A percentile compares a stretch with the other conserved stretches of the same genome.
These are phyloP conservation scores for Phycodurus eques DNA, from an alignment of 2,113 vertebrate species.

Conservation along the genomic window DNA sequence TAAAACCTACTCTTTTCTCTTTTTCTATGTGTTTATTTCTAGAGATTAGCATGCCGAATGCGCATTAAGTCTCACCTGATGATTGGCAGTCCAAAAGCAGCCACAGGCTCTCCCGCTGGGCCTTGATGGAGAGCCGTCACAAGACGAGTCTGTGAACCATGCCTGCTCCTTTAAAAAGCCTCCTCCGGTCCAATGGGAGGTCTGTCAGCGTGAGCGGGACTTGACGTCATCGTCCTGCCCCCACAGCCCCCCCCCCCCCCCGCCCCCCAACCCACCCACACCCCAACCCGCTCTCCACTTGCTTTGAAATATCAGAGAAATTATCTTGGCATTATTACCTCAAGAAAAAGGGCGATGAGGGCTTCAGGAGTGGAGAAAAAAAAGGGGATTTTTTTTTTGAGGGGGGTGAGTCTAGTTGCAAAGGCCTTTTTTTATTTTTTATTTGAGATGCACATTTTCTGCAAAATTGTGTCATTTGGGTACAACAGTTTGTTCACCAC, in stretches of 20 bases:
- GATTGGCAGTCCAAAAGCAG: slow-evolving; percentile 7
- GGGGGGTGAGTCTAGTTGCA: neutral
- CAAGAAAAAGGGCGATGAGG: neutral
- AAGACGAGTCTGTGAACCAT: slow-evolving; percentile 33
- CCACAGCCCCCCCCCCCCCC: neutral
- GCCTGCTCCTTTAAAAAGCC: slow-evolving; percentile 65
- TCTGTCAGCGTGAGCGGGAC: slow-evolving; percentile 46
- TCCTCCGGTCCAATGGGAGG: slow-evolving; percentile 65
- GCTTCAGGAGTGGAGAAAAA: neutral
- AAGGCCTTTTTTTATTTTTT: neutral
- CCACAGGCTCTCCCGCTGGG: neutral
- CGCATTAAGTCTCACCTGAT: slow-evolving; percentile 37
- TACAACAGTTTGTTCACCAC: neutral
- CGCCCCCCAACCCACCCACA: neutral
- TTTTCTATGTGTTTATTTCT: neutral
- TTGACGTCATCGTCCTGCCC: slow-evolving; percentile 56
- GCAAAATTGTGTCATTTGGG: neutral
- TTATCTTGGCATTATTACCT: slow-evolving; percentile 37
- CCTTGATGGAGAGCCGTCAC: slow-evolving; percentile 7
- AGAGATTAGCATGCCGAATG: neutral
- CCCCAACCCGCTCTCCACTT: slow-evolving; percentile 4
- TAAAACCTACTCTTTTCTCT: neutral
- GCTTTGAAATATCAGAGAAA: slow-evolving; percentile 38
- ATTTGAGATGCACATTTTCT: neutral
- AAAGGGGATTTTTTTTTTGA: neutral